Percentiles rank a stretch among this genome's conserved stretches.
Evolutionary conservation across 2,797 vertebrate genomes (phyloP).

Genomic region (Psittacula echo): DNA sequence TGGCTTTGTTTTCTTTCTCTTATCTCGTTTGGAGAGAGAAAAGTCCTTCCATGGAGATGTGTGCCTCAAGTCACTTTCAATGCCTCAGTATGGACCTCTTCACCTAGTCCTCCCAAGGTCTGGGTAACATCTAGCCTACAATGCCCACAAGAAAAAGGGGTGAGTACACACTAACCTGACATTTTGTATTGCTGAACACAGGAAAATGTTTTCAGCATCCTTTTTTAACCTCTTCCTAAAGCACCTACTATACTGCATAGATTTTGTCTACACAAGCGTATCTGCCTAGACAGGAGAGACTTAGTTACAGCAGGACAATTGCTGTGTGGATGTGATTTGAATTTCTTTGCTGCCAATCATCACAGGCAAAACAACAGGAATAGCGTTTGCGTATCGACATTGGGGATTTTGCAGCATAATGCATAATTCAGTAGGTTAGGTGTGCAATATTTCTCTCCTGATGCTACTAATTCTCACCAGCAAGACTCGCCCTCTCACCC

Average conservation of each 20-base stretch:
- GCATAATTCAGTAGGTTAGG: constrained; percentile 25
- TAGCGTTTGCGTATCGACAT: constrained; percentile 1
- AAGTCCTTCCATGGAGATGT: not conserved
- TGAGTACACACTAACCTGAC: fast-evolving
- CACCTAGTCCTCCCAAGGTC: not conserved
- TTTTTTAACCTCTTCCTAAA: not conserved
- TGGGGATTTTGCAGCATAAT: constrained; percentile 33
- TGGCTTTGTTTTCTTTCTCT: not conserved
- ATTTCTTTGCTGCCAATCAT: constrained; percentile 62
- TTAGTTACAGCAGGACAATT: constrained; percentile 50
- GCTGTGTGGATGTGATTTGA: constrained; percentile 48
- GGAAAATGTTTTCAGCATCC: not conserved
- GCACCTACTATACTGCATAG: not conserved
- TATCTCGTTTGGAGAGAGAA: not conserved
- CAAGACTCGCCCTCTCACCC: constrained; percentile 21
- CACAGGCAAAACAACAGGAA: constrained; percentile 27
- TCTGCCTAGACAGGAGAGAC: not conserved
- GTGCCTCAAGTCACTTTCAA: not conserved
- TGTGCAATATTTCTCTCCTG: constrained; percentile 39
- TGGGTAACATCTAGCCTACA: too few relatives aligned
- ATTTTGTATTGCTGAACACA: not conserved
- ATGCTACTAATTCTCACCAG: constrained; percentile 21
- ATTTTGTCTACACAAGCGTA: not conserved
- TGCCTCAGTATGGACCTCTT: not conserved
- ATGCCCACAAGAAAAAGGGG: not conserved